Base-by-base conservation (phyloP, 1,140 invertebrate species). In the Idris sp. region DNA sequence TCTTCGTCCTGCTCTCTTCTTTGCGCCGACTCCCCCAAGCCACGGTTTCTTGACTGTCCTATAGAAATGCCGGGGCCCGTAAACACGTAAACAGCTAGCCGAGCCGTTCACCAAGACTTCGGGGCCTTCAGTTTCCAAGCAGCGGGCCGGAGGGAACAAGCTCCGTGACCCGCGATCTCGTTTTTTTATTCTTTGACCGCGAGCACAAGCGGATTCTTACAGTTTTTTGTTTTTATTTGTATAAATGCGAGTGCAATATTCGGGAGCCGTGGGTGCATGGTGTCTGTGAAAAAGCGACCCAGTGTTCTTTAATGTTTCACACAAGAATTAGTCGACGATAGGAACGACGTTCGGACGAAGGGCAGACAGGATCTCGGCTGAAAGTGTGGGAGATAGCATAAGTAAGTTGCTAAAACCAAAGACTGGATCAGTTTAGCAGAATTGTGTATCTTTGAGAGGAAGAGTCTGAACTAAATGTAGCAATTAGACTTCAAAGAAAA, bases 141-240 rank as follows among this genome's bases (percentile, higher is more conserved):
- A 83, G 79, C 82, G 84, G 82, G 83, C 84, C 84, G 84, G 84
- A 84, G 85, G 81, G 73, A 86, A 86, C 74, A 83, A 86, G 79
- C 85, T 85, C 82, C 82, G 84, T 80, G 83, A 85, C 84, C 86
- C 84, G 80, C 22, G 30, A 53, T 49, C 30, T 19, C 28, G 59
- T 36, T 7, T n/a, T n/a, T 38, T 16, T 14, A 19, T 31, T 54
- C 51, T n/a, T n/a, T n/a, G n/a, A n/a, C n/a, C n/a, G n/a, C n/a
- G n/a, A n/a, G n/a, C n/a, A n/a, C n/a, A n/a, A n/a, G n/a, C n/a
- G n/a, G n/a, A n/a, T n/a, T n/a, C n/a, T n/a, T n/a, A n/a, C n/a
- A n/a, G n/a, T n/a, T n/a, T n/a, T n/a, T n/a, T n/a, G n/a, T n/a
- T n/a, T n/a, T n/a, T n/a, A n/a, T n/a, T n/a, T n/a, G n/a, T n/a